Evolutionary conservation across 2,113 vertebrate genomes (phyloP).

Genomic region (Neotoma lepida): DNA sequence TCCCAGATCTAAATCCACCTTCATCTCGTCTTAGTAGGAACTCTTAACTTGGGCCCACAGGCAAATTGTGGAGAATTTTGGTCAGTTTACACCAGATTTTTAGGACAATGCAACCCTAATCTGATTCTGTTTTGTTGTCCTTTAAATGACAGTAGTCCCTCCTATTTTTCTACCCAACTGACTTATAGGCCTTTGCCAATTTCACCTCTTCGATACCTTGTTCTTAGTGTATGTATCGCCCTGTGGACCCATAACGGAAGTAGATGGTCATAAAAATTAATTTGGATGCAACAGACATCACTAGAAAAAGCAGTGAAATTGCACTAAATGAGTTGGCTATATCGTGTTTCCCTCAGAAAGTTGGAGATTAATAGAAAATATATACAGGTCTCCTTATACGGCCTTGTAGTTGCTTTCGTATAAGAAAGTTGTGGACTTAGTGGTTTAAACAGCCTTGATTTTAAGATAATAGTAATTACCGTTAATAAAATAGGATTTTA

Average conservation of each 20-base stretch:
- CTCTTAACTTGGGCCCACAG: not conserved
- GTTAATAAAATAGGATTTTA: not conserved
- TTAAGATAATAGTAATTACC: not conserved
- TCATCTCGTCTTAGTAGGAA: not conserved
- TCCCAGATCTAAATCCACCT: not conserved
- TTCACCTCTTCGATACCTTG: not conserved
- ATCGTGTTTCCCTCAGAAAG: not conserved
- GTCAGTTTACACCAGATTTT: not conserved
- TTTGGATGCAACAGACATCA: not conserved
- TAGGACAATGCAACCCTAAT: not conserved
- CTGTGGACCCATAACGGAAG: not conserved
- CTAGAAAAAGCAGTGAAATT: not conserved
- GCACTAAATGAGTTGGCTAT: not conserved
- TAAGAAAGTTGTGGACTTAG: not conserved
- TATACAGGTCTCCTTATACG: not conserved
- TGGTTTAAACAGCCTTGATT: not conserved
- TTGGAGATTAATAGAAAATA: not conserved
- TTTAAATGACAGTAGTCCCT: not conserved
- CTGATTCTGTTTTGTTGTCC: not conserved
- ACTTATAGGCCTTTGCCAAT: not conserved
- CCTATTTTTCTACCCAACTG: not conserved
- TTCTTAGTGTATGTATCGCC: not conserved
- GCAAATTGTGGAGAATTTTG: not conserved
- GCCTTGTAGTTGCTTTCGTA: not conserved
- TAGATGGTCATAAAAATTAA: not conserved